Conservation (phyloP, 2,888 invertebrate species). For the Auanema freiburgensis region DNA sequence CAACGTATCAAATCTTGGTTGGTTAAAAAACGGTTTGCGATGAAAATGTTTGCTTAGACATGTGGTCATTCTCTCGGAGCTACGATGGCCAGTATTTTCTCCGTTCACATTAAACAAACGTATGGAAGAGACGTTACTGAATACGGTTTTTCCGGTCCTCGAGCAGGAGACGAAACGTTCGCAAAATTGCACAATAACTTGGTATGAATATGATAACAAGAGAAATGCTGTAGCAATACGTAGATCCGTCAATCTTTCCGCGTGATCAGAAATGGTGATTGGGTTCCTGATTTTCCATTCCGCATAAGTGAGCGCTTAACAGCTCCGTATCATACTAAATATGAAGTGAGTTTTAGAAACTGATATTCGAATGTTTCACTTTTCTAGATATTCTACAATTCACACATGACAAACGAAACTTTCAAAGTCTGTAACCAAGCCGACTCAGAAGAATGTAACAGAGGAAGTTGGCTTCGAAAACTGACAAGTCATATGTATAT, state of each 20-base stretch:
- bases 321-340: conserved; percentile 30
- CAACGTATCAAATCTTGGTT: conserved; percentile 23
- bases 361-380: not conserved
- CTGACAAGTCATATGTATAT: conserved; percentile 25
- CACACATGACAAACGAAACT: conserved; percentile 22
- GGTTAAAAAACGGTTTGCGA: not conserved
- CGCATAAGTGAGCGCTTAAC: conserved; percentile 28
- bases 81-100: conserved; percentile 29
- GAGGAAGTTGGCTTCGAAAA: conserved; percentile 23
- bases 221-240: conserved; percentile 6
- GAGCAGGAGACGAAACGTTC: conserved; percentile 37
- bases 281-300: conserved; percentile 34
- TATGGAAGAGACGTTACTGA: conserved; percentile 17
- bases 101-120: conserved; percentile 30
- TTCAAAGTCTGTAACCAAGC: conserved; percentile 33
- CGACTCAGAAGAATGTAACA: conserved; percentile 30
- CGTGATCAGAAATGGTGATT: conserved; percentile 34
- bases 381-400: conserved; percentile 24
- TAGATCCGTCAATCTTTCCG: conserved; percentile 29
- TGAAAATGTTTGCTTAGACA: conserved; percentile 6
- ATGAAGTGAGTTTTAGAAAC: conserved; percentile 23
- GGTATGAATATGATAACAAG: conserved; percentile 1
- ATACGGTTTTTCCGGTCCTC: conserved; percentile 26
- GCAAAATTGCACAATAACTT: conserved; percentile 18
- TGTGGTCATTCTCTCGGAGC: conserved; percentile 40